Evolutionary conservation across 1,140 invertebrate genomes (phyloP).

Genomic region (Conus betulinus): DNA sequence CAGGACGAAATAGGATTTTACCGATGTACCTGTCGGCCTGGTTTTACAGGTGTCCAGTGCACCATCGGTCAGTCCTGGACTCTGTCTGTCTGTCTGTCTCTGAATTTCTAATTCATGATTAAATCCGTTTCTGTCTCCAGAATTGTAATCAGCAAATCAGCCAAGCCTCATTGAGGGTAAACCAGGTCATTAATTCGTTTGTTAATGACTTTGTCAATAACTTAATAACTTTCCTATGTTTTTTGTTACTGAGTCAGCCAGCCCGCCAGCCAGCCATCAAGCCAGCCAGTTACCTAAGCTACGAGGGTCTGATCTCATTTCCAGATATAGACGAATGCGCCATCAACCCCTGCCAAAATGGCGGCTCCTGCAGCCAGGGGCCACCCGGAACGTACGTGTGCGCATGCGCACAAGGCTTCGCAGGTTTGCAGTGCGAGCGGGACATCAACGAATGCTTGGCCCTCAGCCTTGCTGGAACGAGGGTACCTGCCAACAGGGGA

Average conservation of each 20-base stretch:
- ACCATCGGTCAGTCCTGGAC: slow-evolving; percentile 73
- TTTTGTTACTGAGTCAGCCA: no score
- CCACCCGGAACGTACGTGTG: slow-evolving; percentile 43
- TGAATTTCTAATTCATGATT: no score
- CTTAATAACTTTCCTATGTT: no score
- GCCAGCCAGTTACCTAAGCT: no score
- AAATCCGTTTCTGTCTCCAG: no score
- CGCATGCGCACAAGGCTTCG: slow-evolving; percentile 44
- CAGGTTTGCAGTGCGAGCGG: slow-evolving; percentile 50
- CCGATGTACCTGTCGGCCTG: slow-evolving; percentile 71
- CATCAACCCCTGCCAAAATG: slow-evolving; percentile 52
- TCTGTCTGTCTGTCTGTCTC: no score
- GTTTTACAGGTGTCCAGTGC: slow-evolving; percentile 87
- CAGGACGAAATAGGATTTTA: slow-evolving; percentile 49
- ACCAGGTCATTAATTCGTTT: no score
- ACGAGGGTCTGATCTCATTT: not conserved
- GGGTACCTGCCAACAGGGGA: slow-evolving; percentile 74
- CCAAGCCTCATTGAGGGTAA: no score
- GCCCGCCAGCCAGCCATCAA: no score
- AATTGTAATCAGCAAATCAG: no score
- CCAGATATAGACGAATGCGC: slow-evolving; percentile 56
- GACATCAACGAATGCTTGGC: slow-evolving; percentile 60
- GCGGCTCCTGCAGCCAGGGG: slow-evolving; percentile 46
- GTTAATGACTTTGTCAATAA: no score
- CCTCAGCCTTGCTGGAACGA: slow-evolving; percentile 58